Percentiles rank a stretch among this genome's conserved stretches.
Evolutionary conservation across 2,113 vertebrate species (phyloP).

Genomic region (Pangasianodon gigas): DNA sequence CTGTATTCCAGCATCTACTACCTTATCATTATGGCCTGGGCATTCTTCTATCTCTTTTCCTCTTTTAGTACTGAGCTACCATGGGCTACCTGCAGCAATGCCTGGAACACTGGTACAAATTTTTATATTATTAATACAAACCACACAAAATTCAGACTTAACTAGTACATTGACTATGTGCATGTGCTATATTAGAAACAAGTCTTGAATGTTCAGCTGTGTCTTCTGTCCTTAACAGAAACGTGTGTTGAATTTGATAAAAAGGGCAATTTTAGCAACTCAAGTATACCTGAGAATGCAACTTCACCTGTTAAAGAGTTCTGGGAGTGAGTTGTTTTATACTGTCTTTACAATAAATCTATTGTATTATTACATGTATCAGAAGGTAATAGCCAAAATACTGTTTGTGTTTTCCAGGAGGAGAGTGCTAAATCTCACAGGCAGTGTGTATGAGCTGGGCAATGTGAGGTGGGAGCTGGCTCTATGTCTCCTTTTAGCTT

Average conservation of each 20-base stretch:
- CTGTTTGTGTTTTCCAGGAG: slow-evolving; percentile 58
- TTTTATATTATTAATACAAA: background rate
- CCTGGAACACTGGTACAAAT: slow-evolving; percentile 88
- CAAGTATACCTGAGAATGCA: slow-evolving; percentile 69
- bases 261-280: slow-evolving; percentile 61
- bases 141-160: background rate
- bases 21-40: slow-evolving; percentile 94
- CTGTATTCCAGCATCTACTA: slow-evolving; percentile 80
- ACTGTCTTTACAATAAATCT: background rate
- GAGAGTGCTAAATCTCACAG: slow-evolving; percentile 55
- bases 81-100: slow-evolving; percentile 86
- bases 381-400: background rate
- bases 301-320: slow-evolving; percentile 90
- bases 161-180: background rate
- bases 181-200: background rate
- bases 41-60: slow-evolving; percentile 93
- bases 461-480: slow-evolving; percentile 77
- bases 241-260: slow-evolving; percentile 79
- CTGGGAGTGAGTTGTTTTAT: slow-evolving; percentile 87
- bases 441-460: slow-evolving; percentile 72
- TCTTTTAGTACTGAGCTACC: slow-evolving; percentile 86
- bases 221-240: slow-evolving; percentile 66
- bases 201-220: background rate
- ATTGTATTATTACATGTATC: background rate
- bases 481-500: slow-evolving; percentile 78